Percentiles rank a stretch among this genome's conserved stretches.
phyloP scores from a whole-genome alignment of 1,140 invertebrate species.

The Leptopilina boulardi region DNA sequence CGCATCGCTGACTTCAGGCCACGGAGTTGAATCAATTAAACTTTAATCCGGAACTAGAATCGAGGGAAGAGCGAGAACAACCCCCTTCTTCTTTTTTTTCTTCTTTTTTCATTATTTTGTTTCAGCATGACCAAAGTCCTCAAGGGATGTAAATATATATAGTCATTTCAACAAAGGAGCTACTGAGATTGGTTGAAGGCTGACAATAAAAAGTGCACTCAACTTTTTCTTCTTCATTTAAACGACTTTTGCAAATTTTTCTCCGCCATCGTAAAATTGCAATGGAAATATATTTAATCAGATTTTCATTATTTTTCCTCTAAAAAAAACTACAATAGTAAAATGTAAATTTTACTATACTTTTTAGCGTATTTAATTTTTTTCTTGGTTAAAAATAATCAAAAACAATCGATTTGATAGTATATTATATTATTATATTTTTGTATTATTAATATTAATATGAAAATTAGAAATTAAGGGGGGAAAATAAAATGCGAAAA shows the following conservation, averaged over 20 bases:
- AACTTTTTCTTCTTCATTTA: slow-evolving; percentile 11
- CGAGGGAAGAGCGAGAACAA: slow-evolving; percentile 60
- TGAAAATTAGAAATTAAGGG: too few species aligned
- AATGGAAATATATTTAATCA: background rate
- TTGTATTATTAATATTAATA: background rate
- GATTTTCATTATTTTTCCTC: too few species aligned
- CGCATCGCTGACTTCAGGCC: slow-evolving; percentile 70
- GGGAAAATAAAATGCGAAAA: background rate
- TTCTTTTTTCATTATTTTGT: slow-evolving; percentile 45
- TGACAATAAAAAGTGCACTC: background rate
- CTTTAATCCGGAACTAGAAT: slow-evolving; percentile 73
- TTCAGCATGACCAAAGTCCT: slow-evolving; percentile 1
- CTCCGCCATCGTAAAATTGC: background rate
- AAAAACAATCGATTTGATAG: too few species aligned
- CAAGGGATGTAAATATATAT: slow-evolving; percentile 23
- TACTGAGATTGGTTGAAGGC: slow-evolving; percentile 11
- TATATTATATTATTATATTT: too few species aligned
- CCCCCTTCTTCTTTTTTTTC: too few species aligned
- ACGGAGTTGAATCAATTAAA: slow-evolving; percentile 76
- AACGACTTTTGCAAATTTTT: slow-evolving; percentile 1
- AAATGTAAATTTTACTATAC: too few species aligned
- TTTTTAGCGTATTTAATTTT: too few species aligned
- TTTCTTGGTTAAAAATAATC: too few species aligned
- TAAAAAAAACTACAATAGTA: too few species aligned
- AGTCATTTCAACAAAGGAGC: background rate